A percentile compares a stretch with the other conserved stretches of the same genome.
These are phyloP conservation scores for Propithecus perrieri DNA, from an alignment of 2,797 vertebrate genomes.

Conservation along the genomic window DNA sequence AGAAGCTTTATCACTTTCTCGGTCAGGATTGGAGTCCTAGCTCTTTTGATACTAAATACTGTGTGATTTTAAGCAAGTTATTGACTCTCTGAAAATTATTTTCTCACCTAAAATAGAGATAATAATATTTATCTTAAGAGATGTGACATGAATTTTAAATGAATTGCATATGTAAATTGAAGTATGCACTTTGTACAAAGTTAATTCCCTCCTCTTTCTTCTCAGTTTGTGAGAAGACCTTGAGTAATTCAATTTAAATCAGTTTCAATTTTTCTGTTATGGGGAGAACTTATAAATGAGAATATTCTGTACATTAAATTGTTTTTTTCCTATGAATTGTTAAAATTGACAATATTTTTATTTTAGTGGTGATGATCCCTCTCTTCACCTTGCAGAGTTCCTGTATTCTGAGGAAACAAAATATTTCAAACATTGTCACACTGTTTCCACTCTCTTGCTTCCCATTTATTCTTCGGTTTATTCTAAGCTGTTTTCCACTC, in stretches of 20 bases:
- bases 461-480: neutral
- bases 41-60: neutral
- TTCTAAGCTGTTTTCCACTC: neutral
- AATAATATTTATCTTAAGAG: neutral
- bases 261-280: neutral
- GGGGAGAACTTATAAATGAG: neutral
- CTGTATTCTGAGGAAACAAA: neutral
- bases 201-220: neutral
- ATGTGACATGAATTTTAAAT: conserved; percentile 9
- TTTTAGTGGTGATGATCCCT: neutral
- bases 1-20: neutral
- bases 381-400: neutral
- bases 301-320: neutral
- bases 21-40: neutral
- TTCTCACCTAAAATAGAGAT: conserved; percentile 5
- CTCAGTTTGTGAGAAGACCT: neutral
- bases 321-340: neutral
- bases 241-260: neutral
- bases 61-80: neutral
- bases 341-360: neutral
- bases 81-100: neutral
- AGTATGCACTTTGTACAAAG: neutral
- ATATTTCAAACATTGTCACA: neutral
- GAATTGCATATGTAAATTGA: neutral
- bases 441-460: neutral